phyloP scores from a whole-genome alignment of 2,113 vertebrate species.

The Larimichthys crocea region DNA sequence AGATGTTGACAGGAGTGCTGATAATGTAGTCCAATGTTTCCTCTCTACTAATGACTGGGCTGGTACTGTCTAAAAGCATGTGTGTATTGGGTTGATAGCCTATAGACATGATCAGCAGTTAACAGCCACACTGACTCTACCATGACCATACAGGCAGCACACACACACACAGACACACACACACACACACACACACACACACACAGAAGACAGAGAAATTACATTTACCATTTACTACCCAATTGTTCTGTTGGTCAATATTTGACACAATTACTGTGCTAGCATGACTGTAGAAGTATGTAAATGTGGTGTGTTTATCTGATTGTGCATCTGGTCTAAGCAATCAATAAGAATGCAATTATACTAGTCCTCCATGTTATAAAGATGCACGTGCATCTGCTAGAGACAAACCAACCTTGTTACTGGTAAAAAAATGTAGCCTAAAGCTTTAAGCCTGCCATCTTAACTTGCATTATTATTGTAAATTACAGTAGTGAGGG shows the following conservation, averaged over 20 bases:
- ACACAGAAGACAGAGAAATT: constrained; percentile 39
- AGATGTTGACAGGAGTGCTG: constrained; percentile 53
- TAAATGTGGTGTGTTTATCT: constrained; percentile 22
- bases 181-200: constrained; percentile 20
- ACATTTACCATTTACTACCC: constrained; percentile 44
- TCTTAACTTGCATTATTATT: background rate
- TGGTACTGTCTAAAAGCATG: constrained; percentile 12
- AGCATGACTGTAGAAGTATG: constrained; percentile 23
- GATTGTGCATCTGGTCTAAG: constrained; percentile 12
- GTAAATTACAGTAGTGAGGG: background rate
- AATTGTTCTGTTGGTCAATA: constrained; percentile 58
- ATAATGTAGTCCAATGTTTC: constrained; percentile 54
- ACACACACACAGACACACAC: constrained; percentile 9
- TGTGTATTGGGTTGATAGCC: constrained; percentile 35
- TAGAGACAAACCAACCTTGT: background rate
- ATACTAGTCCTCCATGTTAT: background rate
- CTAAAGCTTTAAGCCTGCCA: background rate
- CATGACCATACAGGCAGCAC: constrained; percentile 22
- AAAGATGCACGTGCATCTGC: background rate
- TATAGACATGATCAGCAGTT: constrained; percentile 48
- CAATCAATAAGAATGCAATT: constrained; percentile 2
- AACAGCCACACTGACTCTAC: constrained; percentile 14
- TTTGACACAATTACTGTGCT: constrained; percentile 56
- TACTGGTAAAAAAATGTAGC: background rate
- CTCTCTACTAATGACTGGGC: constrained; percentile 48